Conservation (phyloP, 2,113 vertebrate species). For the Dicerorhinus sumatrensis region DNA sequence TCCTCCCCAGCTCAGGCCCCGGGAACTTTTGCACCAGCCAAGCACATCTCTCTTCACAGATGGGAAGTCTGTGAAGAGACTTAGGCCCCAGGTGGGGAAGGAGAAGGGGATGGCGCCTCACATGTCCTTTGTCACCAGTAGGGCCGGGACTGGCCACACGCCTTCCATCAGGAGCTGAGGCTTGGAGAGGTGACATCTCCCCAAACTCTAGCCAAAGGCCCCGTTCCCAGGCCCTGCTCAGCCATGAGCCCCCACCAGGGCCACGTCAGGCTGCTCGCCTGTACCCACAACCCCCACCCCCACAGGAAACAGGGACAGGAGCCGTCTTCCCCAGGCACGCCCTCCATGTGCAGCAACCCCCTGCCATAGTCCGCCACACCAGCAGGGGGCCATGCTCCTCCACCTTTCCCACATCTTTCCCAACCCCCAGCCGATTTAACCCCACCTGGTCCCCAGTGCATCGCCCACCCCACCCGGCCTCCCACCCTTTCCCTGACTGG, state of each 20-base stretch:
- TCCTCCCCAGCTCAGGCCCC: neutral
- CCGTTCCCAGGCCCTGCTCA: neutral
- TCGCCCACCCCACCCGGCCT: neutral
- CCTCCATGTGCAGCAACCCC: too few species aligned
- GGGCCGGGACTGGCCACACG: neutral
- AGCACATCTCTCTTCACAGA: neutral
- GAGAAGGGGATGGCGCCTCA: neutral
- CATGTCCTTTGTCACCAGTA: neutral
- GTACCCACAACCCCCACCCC: fast-evolving
- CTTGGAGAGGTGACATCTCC: neutral
- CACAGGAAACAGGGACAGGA: neutral
- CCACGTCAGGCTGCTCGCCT: neutral
- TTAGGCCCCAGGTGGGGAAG: neutral
- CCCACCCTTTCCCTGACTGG: neutral
- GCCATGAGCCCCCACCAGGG: neutral
- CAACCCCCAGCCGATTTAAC: fast-evolving
- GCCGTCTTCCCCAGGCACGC: neutral
- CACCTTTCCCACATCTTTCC: neutral
- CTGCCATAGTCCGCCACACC: neutral
- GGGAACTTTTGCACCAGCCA: neutral
- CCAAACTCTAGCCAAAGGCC: neutral
- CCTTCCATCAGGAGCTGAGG: neutral
- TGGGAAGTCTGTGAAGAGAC: too few species aligned
- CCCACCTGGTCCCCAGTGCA: neutral
- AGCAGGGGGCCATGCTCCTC: neutral